Evolutionary conservation across 2,888 invertebrate species (phyloP), one percentile per base, ranked within the genome.

Genomic region (Acleris sparsana): DNA sequence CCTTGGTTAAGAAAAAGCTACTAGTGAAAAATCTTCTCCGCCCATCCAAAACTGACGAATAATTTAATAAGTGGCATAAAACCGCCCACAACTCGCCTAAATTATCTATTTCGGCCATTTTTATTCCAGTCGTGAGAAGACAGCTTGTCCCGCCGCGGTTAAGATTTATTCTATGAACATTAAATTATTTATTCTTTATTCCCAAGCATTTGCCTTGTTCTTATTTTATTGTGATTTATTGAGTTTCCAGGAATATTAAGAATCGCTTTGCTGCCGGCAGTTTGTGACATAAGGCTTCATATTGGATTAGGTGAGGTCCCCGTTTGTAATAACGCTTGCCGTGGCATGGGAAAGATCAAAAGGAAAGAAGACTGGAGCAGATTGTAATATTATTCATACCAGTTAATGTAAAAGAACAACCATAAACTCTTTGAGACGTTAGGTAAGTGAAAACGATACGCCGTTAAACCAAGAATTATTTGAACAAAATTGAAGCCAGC

Each of bases 1-100:
- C 9, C 39, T 39, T 1, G 13, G 11, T 13, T 39, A 13, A 39
- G 39, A 13, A 39, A 39, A 39, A 39, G 39, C 39, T 13, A 39
- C 39, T 3, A 39, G 39, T 39, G 3, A 11, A 39, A 39, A 39
- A 39, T 1, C 11, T 39, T 39, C 39, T 13, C 13, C 13, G 39
- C 13, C 13, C 39, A 39, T 39, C 4, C 39, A 13, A 39, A 13
- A 39, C 16, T 13, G 43, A 55, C 53, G 72, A 73, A 75, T 71
- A 78, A 76, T 76, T 80, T 78, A 79, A 80, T 79, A 78, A 80
- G 78, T 76, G 79, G 74, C 66, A 53, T 51, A 39, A 39, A 39
- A 13, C 39, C 39, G 39, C 13, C 39, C 39, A 13, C 68, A 56
- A 48, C 58, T 51, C 39, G 39, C 13, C 39, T 39, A 39, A 39